These are phyloP conservation scores for Trichogramma evanescens DNA, from an alignment of 2,888 invertebrate species.

Conservation along the genomic window DNA sequence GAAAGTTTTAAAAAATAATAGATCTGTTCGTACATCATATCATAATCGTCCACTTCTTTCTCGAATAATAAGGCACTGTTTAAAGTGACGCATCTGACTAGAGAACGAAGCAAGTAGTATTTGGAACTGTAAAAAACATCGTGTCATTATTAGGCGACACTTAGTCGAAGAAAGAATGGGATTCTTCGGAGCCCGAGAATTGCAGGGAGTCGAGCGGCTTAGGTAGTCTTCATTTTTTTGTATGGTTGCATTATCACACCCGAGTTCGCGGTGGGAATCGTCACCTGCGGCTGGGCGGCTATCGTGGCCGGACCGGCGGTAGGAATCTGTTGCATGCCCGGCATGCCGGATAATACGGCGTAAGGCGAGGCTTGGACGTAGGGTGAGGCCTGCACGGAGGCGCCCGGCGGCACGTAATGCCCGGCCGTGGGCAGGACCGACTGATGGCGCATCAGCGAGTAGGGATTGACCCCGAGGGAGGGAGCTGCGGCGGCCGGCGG, in stretches of 20 bases:
- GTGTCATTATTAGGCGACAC: not conserved
- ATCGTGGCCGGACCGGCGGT: constrained; percentile 44
- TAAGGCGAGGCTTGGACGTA: constrained; percentile 42
- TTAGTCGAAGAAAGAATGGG: constrained; percentile 5
- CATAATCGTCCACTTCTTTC: constrained; percentile 6
- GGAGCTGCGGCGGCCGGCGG: constrained; percentile 35
- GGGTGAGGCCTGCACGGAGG: constrained; percentile 35
- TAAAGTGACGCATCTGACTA: constrained; percentile 46
- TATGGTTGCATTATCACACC: constrained; percentile 67
- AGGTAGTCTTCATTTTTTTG: constrained; percentile 86
- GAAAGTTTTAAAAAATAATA: no score
- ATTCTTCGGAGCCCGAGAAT: not conserved
- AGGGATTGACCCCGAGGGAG: constrained; percentile 46
- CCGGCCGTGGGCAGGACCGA: constrained; percentile 40
- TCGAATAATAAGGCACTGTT: constrained; percentile 46
- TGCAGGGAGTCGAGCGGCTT: constrained; percentile 37
- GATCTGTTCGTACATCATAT: not conserved
- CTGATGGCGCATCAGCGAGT: constrained; percentile 48
- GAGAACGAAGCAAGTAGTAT: constrained; percentile 45
- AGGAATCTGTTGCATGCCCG: constrained; percentile 43
- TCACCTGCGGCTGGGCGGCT: constrained; percentile 48
- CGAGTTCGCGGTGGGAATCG: constrained; percentile 44
- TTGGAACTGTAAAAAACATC: constrained; percentile 20
- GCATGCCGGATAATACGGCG: constrained; percentile 38
- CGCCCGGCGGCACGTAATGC: constrained; percentile 35